These are phyloP conservation scores for Dermochelys coriacea DNA, from an alignment of 2,797 vertebrate species.

Conservation along the genomic window DNA sequence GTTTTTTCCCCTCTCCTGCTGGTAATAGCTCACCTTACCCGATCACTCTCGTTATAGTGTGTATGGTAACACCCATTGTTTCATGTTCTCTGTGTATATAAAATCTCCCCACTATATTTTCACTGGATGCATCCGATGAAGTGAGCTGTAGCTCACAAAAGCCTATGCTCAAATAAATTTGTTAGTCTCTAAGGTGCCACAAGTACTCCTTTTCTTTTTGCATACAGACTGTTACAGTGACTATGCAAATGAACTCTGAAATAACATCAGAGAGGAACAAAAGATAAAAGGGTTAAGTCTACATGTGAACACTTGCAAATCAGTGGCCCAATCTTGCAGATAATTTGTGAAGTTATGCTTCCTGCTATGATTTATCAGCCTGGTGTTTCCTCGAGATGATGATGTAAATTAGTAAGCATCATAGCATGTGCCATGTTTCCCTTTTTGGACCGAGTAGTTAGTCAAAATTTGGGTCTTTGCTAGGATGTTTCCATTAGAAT, in stretches of 20 bases:
- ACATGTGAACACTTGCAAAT: slow-evolving; percentile 3
- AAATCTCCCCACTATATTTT: too few species aligned
- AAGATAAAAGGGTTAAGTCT: slow-evolving; percentile 60
- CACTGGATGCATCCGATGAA: too few species aligned
- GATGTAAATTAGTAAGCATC: neutral
- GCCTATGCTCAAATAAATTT: too few species aligned
- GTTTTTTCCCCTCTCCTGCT: too few species aligned
- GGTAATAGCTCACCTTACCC: too few species aligned
- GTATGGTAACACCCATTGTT: too few species aligned
- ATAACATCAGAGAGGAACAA: slow-evolving; percentile 57
- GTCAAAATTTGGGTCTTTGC: neutral
- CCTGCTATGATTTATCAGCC: accelerated
- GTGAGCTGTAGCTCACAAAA: too few species aligned
- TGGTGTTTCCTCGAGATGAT: accelerated
- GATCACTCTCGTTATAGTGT: too few species aligned
- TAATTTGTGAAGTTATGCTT: neutral
- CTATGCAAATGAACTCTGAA: slow-evolving; percentile 55
- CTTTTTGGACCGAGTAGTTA: accelerated
- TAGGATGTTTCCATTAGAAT: accelerated
- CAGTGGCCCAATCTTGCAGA: neutral
- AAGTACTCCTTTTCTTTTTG: neutral
- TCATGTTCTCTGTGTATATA: too few species aligned
- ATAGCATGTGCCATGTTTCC: too few species aligned
- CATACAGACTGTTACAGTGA: slow-evolving; percentile 49
- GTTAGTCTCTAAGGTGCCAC: too few species aligned